These are phyloP conservation scores for Tinea trinotella DNA, from an alignment of 2,888 invertebrate species.

Conservation along the genomic window DNA sequence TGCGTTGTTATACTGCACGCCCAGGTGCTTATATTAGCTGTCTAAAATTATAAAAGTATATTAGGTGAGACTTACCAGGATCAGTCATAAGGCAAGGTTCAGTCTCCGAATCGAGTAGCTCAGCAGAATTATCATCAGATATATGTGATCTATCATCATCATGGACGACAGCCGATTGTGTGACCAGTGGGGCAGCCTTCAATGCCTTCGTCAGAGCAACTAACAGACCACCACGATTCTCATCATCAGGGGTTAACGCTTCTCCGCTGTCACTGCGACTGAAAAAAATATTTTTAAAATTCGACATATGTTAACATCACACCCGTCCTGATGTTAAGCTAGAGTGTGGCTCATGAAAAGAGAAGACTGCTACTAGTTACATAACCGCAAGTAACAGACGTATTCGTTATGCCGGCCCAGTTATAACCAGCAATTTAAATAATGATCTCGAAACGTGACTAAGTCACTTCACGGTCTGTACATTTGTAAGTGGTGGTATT, in stretches of 20 bases:
- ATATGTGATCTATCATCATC: slow-evolving; percentile 47
- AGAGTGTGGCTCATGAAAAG: too few relatives aligned
- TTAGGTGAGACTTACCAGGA: slow-evolving; percentile 61
- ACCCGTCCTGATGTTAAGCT: too few relatives aligned
- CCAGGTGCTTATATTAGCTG: too few relatives aligned
- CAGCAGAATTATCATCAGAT: slow-evolving; percentile 78
- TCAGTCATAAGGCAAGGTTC: slow-evolving; percentile 88
- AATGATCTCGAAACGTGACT: too few relatives aligned
- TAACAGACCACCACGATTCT: slow-evolving; percentile 65
- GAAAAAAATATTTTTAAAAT: slow-evolving; percentile 18
- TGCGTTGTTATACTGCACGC: too few relatives aligned
- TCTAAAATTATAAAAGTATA: too few relatives aligned
- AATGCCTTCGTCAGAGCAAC: slow-evolving; percentile 80
- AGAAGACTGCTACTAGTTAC: too few relatives aligned
- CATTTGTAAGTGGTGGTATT: too few relatives aligned
- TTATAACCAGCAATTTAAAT: too few relatives aligned
- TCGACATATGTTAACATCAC: not conserved
- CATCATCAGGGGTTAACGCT: slow-evolving; percentile 76
- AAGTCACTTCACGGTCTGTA: too few relatives aligned
- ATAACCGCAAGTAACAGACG: too few relatives aligned
- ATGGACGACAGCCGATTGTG: slow-evolving; percentile 25
- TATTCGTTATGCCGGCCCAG: too few relatives aligned
- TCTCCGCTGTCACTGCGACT: slow-evolving; percentile 79
- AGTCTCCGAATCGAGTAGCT: slow-evolving; percentile 86
- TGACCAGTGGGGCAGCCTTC: slow-evolving; percentile 32